phyloP scores from a whole-genome alignment of 2,797 vertebrate species.

The Acrocephalus scirpaceus region DNA sequence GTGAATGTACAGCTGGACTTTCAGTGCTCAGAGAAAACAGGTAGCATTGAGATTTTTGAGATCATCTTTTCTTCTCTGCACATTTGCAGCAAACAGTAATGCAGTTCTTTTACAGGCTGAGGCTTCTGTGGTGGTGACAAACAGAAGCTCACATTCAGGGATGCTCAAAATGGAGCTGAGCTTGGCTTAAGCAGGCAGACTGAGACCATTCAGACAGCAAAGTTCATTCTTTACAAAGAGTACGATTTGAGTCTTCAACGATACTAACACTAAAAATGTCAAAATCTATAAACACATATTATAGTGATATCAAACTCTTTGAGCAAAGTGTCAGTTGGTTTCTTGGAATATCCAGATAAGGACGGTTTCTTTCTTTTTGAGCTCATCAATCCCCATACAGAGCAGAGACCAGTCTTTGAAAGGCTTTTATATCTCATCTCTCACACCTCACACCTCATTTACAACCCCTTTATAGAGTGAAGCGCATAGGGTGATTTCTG shows the following conservation, averaged over 20 bases:
- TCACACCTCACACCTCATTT: background rate
- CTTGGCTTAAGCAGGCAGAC: background rate
- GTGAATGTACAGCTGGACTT: background rate
- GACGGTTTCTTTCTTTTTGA: background rate
- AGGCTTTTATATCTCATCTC: background rate
- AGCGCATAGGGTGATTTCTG: background rate
- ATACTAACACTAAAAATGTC: background rate
- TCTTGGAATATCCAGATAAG: background rate
- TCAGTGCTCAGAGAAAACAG: background rate
- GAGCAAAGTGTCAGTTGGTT: background rate
- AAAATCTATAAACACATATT: background rate
- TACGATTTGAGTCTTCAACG: background rate
- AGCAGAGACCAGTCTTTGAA: background rate
- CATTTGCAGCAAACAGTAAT: background rate
- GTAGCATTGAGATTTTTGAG: background rate
- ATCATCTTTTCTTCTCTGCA: background rate
- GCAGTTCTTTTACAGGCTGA: background rate
- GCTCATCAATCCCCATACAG: background rate
- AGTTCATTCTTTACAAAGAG: background rate
- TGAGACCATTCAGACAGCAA: background rate
- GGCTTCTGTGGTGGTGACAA: background rate
- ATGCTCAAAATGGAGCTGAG: background rate
- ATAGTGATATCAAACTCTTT: background rate
- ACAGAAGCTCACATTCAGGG: background rate
- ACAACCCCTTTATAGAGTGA: background rate